Percentiles rank a stretch among this genome's conserved stretches.
Evolutionary conservation across 2,113 vertebrate species (phyloP).

Genomic region (Nerophis lumbriciformis): DNA sequence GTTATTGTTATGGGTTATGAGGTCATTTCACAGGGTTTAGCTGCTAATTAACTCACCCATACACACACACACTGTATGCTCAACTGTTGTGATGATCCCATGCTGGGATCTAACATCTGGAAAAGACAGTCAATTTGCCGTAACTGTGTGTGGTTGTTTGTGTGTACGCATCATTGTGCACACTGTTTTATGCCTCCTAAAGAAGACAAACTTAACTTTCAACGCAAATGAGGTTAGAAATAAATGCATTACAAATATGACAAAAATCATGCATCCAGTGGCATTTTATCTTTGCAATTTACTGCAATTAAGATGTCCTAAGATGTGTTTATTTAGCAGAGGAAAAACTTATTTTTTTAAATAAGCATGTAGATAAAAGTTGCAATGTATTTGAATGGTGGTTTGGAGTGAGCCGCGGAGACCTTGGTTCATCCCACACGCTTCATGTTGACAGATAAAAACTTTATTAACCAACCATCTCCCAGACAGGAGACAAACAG

Average conservation of each 20-base stretch:
- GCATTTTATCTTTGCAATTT: conserved; percentile 39
- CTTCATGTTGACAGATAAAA: conserved; percentile 59
- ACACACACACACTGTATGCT: conserved; percentile 12
- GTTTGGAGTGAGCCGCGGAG: conserved; percentile 38
- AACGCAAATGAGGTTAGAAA: conserved; percentile 53
- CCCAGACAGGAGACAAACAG: conserved; percentile 49
- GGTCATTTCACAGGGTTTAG: conserved; percentile 39
- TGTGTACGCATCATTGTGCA: neutral
- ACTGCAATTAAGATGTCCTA: conserved; percentile 40
- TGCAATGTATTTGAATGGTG: conserved; percentile 32
- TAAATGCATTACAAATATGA: conserved; percentile 60
- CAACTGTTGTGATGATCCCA: conserved; percentile 10
- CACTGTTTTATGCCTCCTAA: neutral
- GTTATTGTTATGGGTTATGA: conserved; percentile 29
- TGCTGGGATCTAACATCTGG: conserved; percentile 33
- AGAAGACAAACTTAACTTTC: neutral
- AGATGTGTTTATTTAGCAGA: conserved; percentile 45
- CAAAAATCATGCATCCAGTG: conserved; percentile 36
- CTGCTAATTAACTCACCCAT: conserved; percentile 45
- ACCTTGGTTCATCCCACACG: conserved; percentile 57
- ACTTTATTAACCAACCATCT: conserved; percentile 63
- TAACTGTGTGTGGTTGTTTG: conserved; percentile 29
- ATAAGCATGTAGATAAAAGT: conserved; percentile 63
- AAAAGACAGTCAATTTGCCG: conserved; percentile 48
- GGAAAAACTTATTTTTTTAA: conserved; percentile 56